Evolutionary conservation across 2,888 invertebrate species (phyloP).

Genomic region (Deroplatys truncata): DNA sequence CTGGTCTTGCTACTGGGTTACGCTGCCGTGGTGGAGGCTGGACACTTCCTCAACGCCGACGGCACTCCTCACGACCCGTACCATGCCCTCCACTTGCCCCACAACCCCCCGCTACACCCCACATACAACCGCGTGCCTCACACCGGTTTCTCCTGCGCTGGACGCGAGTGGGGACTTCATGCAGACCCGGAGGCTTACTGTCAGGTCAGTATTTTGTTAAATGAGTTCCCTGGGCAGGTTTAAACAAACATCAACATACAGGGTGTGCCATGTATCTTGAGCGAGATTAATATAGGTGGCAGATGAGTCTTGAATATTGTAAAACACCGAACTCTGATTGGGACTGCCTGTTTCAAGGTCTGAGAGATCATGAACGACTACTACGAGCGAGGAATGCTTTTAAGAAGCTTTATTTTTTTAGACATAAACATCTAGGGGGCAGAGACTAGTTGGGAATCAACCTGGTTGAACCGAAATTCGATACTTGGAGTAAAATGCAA

Average conservation of each 20-base stretch:
- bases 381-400: too few relatives aligned
- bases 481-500: too few relatives aligned
- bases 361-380: too few relatives aligned
- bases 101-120: slow-evolving; percentile 54
- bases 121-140: slow-evolving; percentile 45
- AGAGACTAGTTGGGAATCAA: too few relatives aligned
- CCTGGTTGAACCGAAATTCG: too few relatives aligned
- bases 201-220: slow-evolving; percentile 42
- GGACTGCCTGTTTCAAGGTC: too few relatives aligned
- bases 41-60: slow-evolving; percentile 36
- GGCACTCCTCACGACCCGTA: slow-evolving; percentile 50
- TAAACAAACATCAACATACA: slow-evolving; percentile 5
- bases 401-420: too few relatives aligned
- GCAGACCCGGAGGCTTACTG: slow-evolving; percentile 51
- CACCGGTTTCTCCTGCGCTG: slow-evolving; percentile 48
- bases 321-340: too few relatives aligned
- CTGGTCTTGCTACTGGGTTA: not conserved
- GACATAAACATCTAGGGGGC: too few relatives aligned
- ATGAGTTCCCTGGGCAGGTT: not conserved
- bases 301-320: too few relatives aligned
- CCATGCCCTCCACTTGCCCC: slow-evolving; percentile 54
- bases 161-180: slow-evolving; percentile 45
- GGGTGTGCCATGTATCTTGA: not conserved
- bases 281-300: too few relatives aligned
- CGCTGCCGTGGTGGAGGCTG: slow-evolving; percentile 15